Base-by-base conservation (phyloP, 2,797 vertebrate species). In the Potorous gilbertii region DNA sequence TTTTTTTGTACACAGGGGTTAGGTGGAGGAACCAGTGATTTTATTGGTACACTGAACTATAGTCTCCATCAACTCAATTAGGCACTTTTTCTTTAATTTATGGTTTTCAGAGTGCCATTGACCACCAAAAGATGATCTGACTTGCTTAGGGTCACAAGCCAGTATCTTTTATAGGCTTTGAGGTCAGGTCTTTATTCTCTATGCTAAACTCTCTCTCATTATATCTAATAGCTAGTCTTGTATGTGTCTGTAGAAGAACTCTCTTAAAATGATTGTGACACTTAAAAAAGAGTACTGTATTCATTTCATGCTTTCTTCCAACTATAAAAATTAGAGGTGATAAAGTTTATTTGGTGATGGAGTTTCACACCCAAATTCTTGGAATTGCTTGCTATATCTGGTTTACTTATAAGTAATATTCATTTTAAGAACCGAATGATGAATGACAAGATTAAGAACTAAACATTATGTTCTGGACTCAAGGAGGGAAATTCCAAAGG, bases 261-360 rank as follows among this genome's bases (percentile, higher is more conserved):
- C 14, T 18, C 62, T 74, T 5, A 74, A 74, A n/a, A 74, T 74
- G 4, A 34, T n/a, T 40, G 1, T 0, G 18, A 21, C 2, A 18
- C n/a, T 40, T 40, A 57, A 66, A 74, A 40, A n/a, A 40, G 28
- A 66, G 0, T 18, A 62, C 31, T 62, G 4, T 62, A 14, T 62
- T 62, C 13, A 34, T 66, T 90, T 1, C 50, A 16, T 21, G 0
- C 5, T 55, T 93, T 95, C 40, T 10, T 56, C 31, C 87, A 74
- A 74, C 16, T 5, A 18, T 40, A n/a, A 91, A 94, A 94, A 91
- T 90, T 93, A 40, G 6, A 93, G 54, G 13, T 56, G 55, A 95
- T n/a, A 92, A 89, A 95, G 50, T 2, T 93, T n/a, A 1, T 0
- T 87, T 94, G 55, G 55, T 90, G 28, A 29, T 66, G 18, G 6